Evolutionary conservation across 2,888 invertebrate genomes (phyloP).

Genomic region (Lithophane leautieri): DNA sequence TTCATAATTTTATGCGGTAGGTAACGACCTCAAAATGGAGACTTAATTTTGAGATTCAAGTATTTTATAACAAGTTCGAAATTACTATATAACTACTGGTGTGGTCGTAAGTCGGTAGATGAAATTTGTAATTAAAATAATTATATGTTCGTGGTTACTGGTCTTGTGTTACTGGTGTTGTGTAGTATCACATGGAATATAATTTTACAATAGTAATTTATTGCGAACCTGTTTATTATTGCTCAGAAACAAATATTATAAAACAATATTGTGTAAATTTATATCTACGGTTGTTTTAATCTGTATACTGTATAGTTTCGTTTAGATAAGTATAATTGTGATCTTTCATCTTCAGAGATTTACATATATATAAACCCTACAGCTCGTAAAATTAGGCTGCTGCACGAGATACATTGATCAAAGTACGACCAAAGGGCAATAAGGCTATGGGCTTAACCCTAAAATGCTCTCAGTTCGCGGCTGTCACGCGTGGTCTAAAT

Average conservation of each 20-base stretch:
- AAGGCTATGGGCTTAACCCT: constrained; percentile 25
- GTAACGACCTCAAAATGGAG: constrained; percentile 59
- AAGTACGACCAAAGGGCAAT: constrained; percentile 19
- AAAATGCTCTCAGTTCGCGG: constrained; percentile 38
- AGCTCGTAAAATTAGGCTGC: constrained; percentile 22
- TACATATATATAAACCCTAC: background rate
- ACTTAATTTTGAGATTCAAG: constrained; percentile 54
- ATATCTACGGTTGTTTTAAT: constrained; percentile 5
- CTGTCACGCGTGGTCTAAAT: constrained; percentile 70
- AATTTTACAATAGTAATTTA: constrained; percentile 56
- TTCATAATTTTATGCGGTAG: constrained; percentile 68
- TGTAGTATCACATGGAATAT: constrained; percentile 40
- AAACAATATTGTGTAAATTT: constrained; percentile 38
- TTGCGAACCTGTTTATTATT: constrained; percentile 49
- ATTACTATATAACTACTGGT: constrained; percentile 56
- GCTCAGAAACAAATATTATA: constrained; percentile 53
- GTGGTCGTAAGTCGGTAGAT: constrained; percentile 65
- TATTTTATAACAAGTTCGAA: constrained; percentile 62
- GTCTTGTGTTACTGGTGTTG: constrained; percentile 51
- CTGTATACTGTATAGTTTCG: background rate
- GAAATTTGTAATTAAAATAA: constrained; percentile 71
- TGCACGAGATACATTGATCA: constrained; percentile 34
- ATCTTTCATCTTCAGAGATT: constrained; percentile 20
- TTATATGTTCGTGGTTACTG: constrained; percentile 60
- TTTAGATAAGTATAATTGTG: background rate